Base-by-base conservation (phyloP, 2,888 invertebrate species). In the Macrosiphum euphorbiae region DNA sequence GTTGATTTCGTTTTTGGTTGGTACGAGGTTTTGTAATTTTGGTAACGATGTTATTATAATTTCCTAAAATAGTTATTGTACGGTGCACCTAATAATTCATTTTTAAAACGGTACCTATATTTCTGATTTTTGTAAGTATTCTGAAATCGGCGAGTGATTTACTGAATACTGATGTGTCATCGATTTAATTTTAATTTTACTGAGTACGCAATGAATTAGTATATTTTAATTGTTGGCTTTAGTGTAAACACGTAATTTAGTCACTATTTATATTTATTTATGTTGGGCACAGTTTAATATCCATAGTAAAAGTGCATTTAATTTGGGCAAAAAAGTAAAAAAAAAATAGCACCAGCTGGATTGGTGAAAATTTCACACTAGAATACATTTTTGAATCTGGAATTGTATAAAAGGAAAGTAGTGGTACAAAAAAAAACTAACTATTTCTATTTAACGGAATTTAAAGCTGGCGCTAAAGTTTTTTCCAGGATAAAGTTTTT, bases 401-500 rank as follows among this genome's bases (percentile, higher is more conserved):
- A 88, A 88, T 20, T 11, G 88, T 28, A 52, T 92, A 55, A 92
- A 58, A 87, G n/a, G 44, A 58, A 47, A 78, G 24, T 50, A 87
- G 35, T 5, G 28, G 67, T 87, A 61, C 13, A 20, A 67, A 92
- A 91, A 91, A 92, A 92, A 88, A 52, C 20, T 5, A 87, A 78
- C 78, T 44, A 92, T 28, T 88, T 88, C 87, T 4, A 78, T 88
- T 78, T 3, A 92, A 78, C 78, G 13, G n/a, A 90, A 90, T 35
- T 55, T 58, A 92, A 88, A 52, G 52, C 52, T 78, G 88, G 52
- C 13, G 41, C 24, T 41, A 44, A 84, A 88, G 78, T 92, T 78
- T 92, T 78, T 85, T 88, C 10, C 13, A 1, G 41, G 4, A 28
- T n/a, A 92, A 78, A 78, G 52, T 50, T 92, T 92, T 92, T 92